These are phyloP conservation scores for Laspeyria flexula DNA, from an alignment of 2,888 invertebrate species.

Conservation along the genomic window DNA sequence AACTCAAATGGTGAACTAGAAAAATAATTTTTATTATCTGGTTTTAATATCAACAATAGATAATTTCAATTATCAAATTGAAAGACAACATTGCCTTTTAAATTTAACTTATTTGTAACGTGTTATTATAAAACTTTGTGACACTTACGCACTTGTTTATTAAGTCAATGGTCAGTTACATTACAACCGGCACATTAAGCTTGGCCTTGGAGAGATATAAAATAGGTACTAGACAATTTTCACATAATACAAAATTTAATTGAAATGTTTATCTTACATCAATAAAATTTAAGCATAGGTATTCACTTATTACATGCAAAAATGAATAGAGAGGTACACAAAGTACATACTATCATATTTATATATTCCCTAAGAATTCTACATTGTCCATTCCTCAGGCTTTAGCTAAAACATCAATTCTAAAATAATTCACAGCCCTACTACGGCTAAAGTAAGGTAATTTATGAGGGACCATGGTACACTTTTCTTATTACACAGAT, in stretches of 20 bases:
- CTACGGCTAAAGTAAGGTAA: slow-evolving; percentile 15
- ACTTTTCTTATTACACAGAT: neutral
- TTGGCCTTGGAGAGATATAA: slow-evolving; percentile 17
- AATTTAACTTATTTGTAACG: slow-evolving; percentile 19
- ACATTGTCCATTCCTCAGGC: slow-evolving; percentile 12
- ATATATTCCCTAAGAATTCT: slow-evolving; percentile 14
- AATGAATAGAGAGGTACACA: slow-evolving; percentile 16
- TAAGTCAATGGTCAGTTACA: slow-evolving; percentile 1
- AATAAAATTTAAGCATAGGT: slow-evolving; percentile 5
- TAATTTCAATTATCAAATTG: slow-evolving; percentile 41
- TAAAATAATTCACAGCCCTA: slow-evolving; percentile 15
- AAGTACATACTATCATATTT: slow-evolving; percentile 11
- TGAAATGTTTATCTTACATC: slow-evolving; percentile 13
- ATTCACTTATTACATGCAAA: slow-evolving; percentile 8
- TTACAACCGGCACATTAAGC: slow-evolving; percentile 13
- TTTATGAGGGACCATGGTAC: slow-evolving; percentile 1
- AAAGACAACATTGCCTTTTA: slow-evolving; percentile 40
- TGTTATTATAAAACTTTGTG: slow-evolving; percentile 17
- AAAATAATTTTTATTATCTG: slow-evolving; percentile 52
- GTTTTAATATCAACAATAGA: slow-evolving; percentile 43
- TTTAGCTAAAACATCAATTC: slow-evolving; percentile 21
- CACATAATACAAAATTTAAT: slow-evolving; percentile 17
- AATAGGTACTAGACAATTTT: slow-evolving; percentile 13
- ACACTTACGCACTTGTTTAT: slow-evolving; percentile 6
- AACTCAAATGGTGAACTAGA: slow-evolving; percentile 50